Base-by-base conservation (phyloP, 2,113 vertebrate species). In the Chaenocephalus aceratus region DNA sequence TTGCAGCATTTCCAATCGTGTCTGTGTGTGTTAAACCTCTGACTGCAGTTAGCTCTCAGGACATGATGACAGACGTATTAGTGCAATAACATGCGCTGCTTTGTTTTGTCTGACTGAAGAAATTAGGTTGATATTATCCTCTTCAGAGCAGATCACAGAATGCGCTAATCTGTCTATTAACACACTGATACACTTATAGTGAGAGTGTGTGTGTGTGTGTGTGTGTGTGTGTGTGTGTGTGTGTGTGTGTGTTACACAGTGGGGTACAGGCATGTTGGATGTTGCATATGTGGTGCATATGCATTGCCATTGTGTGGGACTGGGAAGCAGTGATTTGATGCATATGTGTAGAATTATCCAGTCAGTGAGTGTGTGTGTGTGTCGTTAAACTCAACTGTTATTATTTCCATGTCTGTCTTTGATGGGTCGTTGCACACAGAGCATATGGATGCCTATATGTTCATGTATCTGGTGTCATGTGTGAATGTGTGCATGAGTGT, bases 351-450 rank as follows among this genome's bases (percentile, higher is more conserved):
- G 82, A 87, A 90, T 90, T 91, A 91, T 83, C 89, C 82, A 89
- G 81, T 72, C 77, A 30, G 73, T 77, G 75, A 59, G 68, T 65
- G 62, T 64, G 56, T 60, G 56, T 60, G 79, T 71, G 85, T 82
- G 85, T 79, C 58, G 86, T 86, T 87, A 86, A 82, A 86, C 86
- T 90, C 82, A 36, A 83, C 89, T 93, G 91, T 92, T 92, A 92
- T 92, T 90, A 92, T 90, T 90, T 87, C 87, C 86, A 87, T 86
- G 88, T 92, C 89, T 88, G 88, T 92, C 84, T 90, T 89, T 92
- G 89, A 92, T 91, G 91, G 89, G 90, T 90, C 83, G 77, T 86
- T 92, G 90, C 89, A 90, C 91, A 86, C 62, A 63, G 79, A 89
- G 77, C 82, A 88, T 89, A 90, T 91, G 88, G 80, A 90, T 89